These are phyloP conservation scores for Tokudaia muenninki DNA, from an alignment of 2,797 vertebrate species.

Conservation along the genomic window DNA sequence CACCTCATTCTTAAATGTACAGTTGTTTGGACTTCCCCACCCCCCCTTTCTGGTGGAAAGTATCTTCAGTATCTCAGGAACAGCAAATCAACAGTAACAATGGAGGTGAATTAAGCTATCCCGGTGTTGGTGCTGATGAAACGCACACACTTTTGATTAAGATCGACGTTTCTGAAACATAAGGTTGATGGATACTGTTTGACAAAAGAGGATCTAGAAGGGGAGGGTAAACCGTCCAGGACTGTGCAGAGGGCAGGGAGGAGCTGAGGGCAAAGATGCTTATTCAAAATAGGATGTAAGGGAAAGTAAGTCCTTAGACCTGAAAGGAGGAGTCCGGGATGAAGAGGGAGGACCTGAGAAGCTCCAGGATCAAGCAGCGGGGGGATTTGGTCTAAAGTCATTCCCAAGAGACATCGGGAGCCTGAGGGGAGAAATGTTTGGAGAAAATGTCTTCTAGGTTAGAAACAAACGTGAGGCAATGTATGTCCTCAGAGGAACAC, in stretches of 20 bases:
- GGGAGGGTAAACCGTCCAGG: background rate
- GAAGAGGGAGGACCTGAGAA: background rate
- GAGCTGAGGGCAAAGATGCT: constrained; percentile 16
- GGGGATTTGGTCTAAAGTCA: background rate
- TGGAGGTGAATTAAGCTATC: constrained; percentile 60
- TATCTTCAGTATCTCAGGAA: constrained; percentile 19
- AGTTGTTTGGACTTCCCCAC: background rate
- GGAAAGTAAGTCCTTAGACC: background rate
- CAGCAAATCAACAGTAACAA: constrained; percentile 22
- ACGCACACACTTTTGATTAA: constrained; percentile 61
- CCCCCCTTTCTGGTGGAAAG: background rate
- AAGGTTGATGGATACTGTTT: constrained; percentile 47
- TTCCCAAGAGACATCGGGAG: rapidly evolving
- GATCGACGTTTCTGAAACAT: constrained; percentile 42
- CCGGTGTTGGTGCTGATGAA: constrained; percentile 42
- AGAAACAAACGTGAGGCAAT: rapidly evolving
- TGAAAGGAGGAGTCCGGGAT: background rate
- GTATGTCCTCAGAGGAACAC: background rate
- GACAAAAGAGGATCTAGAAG: constrained; percentile 25
- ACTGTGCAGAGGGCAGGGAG: background rate
- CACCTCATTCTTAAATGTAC: constrained; percentile 3
- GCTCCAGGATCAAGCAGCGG: background rate
- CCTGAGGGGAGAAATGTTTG: background rate
- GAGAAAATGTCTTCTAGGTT: background rate
- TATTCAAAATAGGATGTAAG: background rate